Percentiles rank a stretch among this genome's conserved stretches.
These are phyloP conservation scores for Nasonia longicornis DNA, from an alignment of 1,140 invertebrate genomes.

Conservation along the genomic window DNA sequence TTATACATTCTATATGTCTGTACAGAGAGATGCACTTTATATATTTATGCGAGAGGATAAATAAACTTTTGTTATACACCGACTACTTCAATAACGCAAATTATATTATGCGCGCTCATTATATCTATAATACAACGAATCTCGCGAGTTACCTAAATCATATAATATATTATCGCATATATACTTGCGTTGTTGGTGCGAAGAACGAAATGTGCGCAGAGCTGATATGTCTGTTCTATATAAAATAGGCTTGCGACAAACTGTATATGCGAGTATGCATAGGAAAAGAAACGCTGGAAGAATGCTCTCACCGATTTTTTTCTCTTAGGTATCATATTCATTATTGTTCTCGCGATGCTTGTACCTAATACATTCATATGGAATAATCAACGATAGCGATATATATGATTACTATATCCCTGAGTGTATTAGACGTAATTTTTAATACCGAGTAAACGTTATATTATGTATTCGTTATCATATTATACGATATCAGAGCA, in stretches of 20 bases:
- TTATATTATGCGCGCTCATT: neutral
- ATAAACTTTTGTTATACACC: constrained; percentile 11
- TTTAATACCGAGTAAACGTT: constrained; percentile 5
- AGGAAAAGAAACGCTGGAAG: no score
- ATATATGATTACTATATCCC: neutral
- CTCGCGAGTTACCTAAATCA: neutral
- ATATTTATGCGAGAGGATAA: constrained; percentile 25
- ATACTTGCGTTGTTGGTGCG: neutral
- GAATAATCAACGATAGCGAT: neutral
- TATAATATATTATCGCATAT: constrained; percentile 7
- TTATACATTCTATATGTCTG: constrained; percentile 17
- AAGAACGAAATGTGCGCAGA: neutral
- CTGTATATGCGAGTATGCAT: no score
- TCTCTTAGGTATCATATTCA: no score
- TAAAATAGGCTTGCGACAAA: no score
- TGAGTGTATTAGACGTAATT: constrained; percentile 26
- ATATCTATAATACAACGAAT: constrained; percentile 31
- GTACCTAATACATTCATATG: neutral
- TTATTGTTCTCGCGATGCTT: neutral
- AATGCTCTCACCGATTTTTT: no score
- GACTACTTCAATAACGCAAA: neutral
- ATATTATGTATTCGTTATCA: neutral
- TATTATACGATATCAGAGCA: neutral
- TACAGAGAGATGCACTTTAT: constrained; percentile 36
- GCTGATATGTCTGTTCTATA: no score